phyloP scores from a whole-genome alignment of 2,888 invertebrate species.

The Chouioia cunea region DNA sequence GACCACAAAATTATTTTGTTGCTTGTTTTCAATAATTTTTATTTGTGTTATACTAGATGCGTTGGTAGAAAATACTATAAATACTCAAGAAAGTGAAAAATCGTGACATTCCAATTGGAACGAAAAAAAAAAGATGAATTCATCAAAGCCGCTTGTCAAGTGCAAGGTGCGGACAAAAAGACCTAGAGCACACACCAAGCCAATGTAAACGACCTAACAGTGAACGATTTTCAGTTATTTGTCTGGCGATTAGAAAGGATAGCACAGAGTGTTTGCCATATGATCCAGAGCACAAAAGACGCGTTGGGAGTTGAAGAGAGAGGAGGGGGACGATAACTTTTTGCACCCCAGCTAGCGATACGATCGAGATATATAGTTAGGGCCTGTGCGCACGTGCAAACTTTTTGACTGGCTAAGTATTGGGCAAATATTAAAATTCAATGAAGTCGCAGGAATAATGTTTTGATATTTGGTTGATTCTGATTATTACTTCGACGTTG shows the following conservation, averaged over 20 bases:
- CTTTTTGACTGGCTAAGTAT: constrained; percentile 21
- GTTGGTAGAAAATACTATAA: too few species aligned
- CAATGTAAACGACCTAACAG: constrained; percentile 1
- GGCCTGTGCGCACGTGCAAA: background rate
- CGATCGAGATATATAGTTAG: background rate
- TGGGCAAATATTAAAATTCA: constrained; percentile 14
- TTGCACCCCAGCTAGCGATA: constrained; percentile 2
- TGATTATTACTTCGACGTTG: too few species aligned
- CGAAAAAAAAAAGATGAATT: background rate
- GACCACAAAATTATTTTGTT: too few species aligned
- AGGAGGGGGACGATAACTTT: constrained; percentile 22
- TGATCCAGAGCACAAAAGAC: constrained; percentile 22
- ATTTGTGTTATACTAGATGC: too few species aligned
- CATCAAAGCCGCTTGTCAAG: background rate
- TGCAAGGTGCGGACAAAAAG: constrained; percentile 16
- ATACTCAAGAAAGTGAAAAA: too few species aligned
- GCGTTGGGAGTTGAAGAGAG: background rate
- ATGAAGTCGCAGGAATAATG: too few species aligned
- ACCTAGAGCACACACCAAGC: constrained; percentile 15
- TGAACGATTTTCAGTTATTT: constrained; percentile 44
- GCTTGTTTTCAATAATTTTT: too few species aligned
- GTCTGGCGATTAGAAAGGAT: constrained; percentile 48
- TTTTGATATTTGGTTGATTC: too few species aligned
- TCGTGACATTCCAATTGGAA: too few species aligned
- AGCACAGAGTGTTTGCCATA: constrained; percentile 54